phyloP scores from a whole-genome alignment of 2,113 vertebrate genomes.

The Puma concolor region DNA sequence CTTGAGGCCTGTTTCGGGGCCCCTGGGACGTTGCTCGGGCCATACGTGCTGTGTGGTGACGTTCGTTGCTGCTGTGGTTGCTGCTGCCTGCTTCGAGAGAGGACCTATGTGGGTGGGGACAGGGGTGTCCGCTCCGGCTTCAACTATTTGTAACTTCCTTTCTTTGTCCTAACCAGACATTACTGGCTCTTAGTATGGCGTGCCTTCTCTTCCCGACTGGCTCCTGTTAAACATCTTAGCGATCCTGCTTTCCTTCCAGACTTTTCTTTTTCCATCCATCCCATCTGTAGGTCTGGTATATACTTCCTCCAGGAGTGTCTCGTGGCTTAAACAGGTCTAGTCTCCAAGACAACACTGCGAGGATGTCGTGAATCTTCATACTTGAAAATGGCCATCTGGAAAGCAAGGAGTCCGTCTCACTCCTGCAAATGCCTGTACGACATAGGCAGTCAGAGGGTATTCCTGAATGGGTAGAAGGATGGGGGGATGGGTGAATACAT shows the following conservation, averaged over 20 bases:
- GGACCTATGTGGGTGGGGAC: accelerated
- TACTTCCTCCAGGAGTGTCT: background rate
- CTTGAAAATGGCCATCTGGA: background rate
- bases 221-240: background rate
- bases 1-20: background rate
- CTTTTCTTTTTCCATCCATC: background rate
- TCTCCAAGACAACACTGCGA: background rate
- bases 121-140: accelerated
- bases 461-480: no score
- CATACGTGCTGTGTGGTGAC: accelerated
- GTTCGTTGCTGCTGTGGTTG: background rate
- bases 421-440: no score
- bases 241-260: background rate
- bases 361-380: background rate
- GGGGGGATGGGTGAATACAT: no score
- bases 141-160: background rate
- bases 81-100: background rate
- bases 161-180: background rate
- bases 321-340: background rate
- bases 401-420: no score
- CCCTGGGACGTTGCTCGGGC: background rate
- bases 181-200: background rate
- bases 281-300: background rate
- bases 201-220: background rate
- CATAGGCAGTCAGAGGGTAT: no score